Evolutionary conservation across 2,113 vertebrate species (phyloP), one percentile per base, ranked within the genome.

Genomic region (Neogobius melanostomus): DNA sequence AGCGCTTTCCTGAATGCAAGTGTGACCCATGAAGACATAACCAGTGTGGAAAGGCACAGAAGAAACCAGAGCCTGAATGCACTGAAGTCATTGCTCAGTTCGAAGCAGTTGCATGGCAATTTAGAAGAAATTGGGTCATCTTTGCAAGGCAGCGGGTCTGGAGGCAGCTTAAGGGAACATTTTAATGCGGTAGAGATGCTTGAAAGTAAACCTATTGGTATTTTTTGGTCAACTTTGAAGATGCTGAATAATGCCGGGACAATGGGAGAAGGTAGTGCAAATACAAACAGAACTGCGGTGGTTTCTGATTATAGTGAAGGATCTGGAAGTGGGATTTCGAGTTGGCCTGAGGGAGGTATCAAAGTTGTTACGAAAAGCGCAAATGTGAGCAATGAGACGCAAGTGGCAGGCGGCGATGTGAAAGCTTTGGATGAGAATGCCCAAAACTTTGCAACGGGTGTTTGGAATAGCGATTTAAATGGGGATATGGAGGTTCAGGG

Each of bases 131-230:
- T 45, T 12, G 90, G 90, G 81, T 85, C 65, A 65, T 78, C 92
- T 63, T 70, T 85, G 64, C 79, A 93, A 77, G 84, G 78, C 81
- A 94, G 92, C 74, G 95, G 93, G 64, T 94, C 94, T 68, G 91
- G 93, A 82, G 91, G 93, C 80, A 84, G 87, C 70, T 66, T 82
- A 68, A 89, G 90, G 74, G 73, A 91, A 56, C 88, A 91, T 76
- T 88, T 74, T 46, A 77, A 68, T 71, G 69, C 72, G 42, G 88
- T 86, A 44, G 36, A 11, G 1, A 46, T 11, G 14, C 61, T 3
- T 50, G 46, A 5, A 57, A 17, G 52, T 44, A 6, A 28, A 71
- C 17, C 52, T 64, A 44, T 66, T 14, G 3, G 53, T 47, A 43
- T 66, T 54, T 15, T 15, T 17, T 28, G 44, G 21, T 43, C 51